Percentiles rank a stretch among this genome's conserved stretches.
Evolutionary conservation across 1,140 invertebrate species (phyloP).

Genomic region (Drosophila malerkotliana): DNA sequence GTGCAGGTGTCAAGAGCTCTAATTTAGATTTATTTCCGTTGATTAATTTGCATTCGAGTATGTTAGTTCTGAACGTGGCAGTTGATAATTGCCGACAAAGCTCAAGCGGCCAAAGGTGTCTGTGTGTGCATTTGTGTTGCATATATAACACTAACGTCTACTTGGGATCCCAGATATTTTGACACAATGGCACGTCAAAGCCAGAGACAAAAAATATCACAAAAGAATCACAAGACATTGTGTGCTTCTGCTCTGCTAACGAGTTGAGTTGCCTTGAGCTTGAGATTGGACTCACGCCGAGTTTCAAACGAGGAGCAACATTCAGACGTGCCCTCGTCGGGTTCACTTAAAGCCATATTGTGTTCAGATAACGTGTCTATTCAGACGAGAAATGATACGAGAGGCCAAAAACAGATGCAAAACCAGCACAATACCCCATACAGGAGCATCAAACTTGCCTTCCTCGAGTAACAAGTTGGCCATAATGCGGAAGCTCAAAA

Average conservation of each 20-base stretch:
- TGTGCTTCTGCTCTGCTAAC: slow-evolving; percentile 33
- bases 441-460: slow-evolving; percentile 40
- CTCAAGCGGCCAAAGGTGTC: slow-evolving; percentile 49
- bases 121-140: neutral
- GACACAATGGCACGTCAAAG: slow-evolving; percentile 61
- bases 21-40: slow-evolving; percentile 64
- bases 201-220: slow-evolving; percentile 19
- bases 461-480: slow-evolving; percentile 65
- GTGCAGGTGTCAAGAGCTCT: slow-evolving; percentile 65
- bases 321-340: slow-evolving; percentile 37
- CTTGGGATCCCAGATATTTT: slow-evolving; percentile 48
- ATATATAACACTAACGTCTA: neutral
- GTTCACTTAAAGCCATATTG: slow-evolving; percentile 75
- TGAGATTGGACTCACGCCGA: slow-evolving; percentile 11
- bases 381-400: slow-evolving; percentile 77
- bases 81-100: slow-evolving; percentile 65
- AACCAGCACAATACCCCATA: slow-evolving; percentile 8
- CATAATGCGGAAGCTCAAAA: slow-evolving; percentile 64
- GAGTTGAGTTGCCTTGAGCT: slow-evolving; percentile 31
- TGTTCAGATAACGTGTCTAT: slow-evolving; percentile 80
- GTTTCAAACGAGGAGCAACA: slow-evolving; percentile 31
- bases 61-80: slow-evolving; percentile 48
- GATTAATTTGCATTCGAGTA: slow-evolving; percentile 64
- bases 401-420: slow-evolving; percentile 53
- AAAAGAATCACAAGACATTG: slow-evolving; percentile 59